phyloP scores from a whole-genome alignment of 2,113 vertebrate genomes.

The Melanerpes formicivorus region DNA sequence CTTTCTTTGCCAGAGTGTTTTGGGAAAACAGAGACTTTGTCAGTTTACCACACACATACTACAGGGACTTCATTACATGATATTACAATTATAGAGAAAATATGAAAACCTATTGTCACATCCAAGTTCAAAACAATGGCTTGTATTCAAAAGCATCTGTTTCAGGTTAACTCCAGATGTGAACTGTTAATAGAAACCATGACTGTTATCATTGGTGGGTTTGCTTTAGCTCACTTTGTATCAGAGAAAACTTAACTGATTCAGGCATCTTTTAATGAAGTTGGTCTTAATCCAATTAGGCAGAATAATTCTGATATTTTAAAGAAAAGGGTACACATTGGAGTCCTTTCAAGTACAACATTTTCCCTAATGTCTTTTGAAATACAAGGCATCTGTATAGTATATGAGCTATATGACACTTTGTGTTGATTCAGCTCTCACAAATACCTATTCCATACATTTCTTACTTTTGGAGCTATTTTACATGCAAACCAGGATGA shows the following conservation, averaged over 20 bases:
- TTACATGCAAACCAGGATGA: not conserved
- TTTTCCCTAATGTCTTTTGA: conserved; percentile 28
- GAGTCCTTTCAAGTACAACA: conserved; percentile 38
- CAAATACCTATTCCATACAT: not conserved
- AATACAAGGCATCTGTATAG: not conserved
- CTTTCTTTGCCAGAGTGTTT: conserved; percentile 20
- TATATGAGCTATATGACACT: not conserved
- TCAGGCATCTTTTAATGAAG: conserved; percentile 75
- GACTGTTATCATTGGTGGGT: conserved; percentile 62
- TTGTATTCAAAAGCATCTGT: conserved; percentile 68
- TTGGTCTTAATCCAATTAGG: conserved; percentile 76
- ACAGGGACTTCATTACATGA: conserved; percentile 68
- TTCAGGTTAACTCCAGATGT: conserved; percentile 77
- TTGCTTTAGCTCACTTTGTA: conserved; percentile 65
- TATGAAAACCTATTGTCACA: conserved; percentile 78
- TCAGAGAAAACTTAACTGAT: conserved; percentile 73
- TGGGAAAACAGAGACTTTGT: conserved; percentile 59
- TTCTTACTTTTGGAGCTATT: not conserved
- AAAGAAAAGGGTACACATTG: conserved; percentile 51
- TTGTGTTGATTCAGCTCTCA: not conserved
- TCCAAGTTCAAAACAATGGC: conserved; percentile 71
- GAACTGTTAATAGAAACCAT: conserved; percentile 75
- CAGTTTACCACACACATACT: conserved; percentile 70
- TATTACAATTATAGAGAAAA: conserved; percentile 77
- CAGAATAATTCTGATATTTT: conserved; percentile 68